Conservation (phyloP, 2,113 vertebrate genomes). For the Poeciliopsis retropinna region DNA sequence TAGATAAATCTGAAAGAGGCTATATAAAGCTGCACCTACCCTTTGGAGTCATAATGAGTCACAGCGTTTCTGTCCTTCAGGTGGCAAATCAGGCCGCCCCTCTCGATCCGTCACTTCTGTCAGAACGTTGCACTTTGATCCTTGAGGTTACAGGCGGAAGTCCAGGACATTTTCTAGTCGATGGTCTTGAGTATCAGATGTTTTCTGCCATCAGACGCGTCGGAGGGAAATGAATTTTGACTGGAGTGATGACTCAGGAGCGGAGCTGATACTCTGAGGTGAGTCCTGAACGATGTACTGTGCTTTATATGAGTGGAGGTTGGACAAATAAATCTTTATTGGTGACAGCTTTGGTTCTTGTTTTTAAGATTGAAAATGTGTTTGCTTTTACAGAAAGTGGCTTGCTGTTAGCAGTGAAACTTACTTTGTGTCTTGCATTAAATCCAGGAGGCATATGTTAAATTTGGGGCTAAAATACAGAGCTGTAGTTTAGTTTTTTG, state of each 20-base stretch:
- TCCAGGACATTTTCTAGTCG: neutral
- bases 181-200: neutral
- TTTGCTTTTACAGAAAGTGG: conserved; percentile 5
- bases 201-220: neutral
- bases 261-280: conserved; percentile 44
- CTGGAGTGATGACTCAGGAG: conserved; percentile 23
- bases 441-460: neutral
- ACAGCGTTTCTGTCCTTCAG: conserved; percentile 1
- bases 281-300: fast-evolving
- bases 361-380: conserved; percentile 12
- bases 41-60: conserved; percentile 65
- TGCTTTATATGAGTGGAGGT: neutral
- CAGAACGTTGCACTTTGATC: conserved; percentile 71
- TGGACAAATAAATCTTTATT: neutral
- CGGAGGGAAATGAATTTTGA: neutral
- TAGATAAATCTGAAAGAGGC: conserved; percentile 20
- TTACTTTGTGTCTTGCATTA: neutral
- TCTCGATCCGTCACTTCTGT: conserved; percentile 23
- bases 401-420: neutral
- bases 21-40: conserved; percentile 26
- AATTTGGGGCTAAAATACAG: neutral
- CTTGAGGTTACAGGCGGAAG: conserved; percentile 42
- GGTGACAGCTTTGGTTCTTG: neutral
- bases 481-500: too few species aligned
- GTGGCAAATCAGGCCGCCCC: conserved; percentile 23